Percentiles rank a stretch among this genome's conserved stretches.
phyloP scores from a whole-genome alignment of 1,140 invertebrate genomes.

The Drosophila triauraria region DNA sequence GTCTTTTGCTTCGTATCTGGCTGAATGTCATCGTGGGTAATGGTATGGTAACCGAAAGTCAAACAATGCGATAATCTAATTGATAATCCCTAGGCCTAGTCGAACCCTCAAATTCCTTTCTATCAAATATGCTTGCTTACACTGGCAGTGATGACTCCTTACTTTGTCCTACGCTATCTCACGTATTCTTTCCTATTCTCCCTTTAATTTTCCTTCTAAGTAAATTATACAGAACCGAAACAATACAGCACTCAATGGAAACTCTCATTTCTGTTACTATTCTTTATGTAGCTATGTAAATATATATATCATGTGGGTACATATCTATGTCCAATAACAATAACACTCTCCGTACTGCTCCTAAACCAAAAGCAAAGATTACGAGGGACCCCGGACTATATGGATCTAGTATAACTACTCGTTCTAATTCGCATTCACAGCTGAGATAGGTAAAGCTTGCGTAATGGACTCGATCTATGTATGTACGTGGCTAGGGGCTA shows the following conservation, averaged over 20 bases:
- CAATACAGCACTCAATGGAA: slow-evolving; percentile 5
- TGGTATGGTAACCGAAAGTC: slow-evolving; percentile 24
- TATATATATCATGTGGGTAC: slow-evolving; percentile 36
- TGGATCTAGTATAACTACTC: slow-evolving; percentile 23
- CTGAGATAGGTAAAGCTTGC: slow-evolving; percentile 63
- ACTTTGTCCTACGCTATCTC: slow-evolving; percentile 5
- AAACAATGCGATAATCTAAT: slow-evolving; percentile 31
- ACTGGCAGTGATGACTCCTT: slow-evolving; percentile 72
- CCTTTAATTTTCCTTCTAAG: slow-evolving; percentile 8
- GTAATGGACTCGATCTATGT: slow-evolving; percentile 36
- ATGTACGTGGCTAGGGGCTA: slow-evolving; percentile 11
- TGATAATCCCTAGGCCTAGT: slow-evolving; percentile 25
- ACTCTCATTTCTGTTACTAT: slow-evolving; percentile 26
- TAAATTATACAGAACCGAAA: slow-evolving; percentile 29
- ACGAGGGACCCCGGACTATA: slow-evolving; percentile 16
- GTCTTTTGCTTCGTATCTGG: slow-evolving; percentile 39
- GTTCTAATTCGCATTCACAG: slow-evolving; percentile 66
- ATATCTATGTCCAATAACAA: slow-evolving; percentile 57
- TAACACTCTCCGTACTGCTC: slow-evolving; percentile 47
- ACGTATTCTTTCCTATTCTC: not conserved
- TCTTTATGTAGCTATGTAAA: slow-evolving; percentile 28
- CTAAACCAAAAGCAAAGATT: slow-evolving; percentile 29
- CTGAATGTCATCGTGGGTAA: slow-evolving; percentile 58
- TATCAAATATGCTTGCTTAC: slow-evolving; percentile 46
- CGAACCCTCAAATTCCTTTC: slow-evolving; percentile 19